Evolutionary conservation across 2,888 invertebrate genomes (phyloP), one percentile per base, ranked within the genome.

Genomic region (Pyrocoelia pectoralis): DNA sequence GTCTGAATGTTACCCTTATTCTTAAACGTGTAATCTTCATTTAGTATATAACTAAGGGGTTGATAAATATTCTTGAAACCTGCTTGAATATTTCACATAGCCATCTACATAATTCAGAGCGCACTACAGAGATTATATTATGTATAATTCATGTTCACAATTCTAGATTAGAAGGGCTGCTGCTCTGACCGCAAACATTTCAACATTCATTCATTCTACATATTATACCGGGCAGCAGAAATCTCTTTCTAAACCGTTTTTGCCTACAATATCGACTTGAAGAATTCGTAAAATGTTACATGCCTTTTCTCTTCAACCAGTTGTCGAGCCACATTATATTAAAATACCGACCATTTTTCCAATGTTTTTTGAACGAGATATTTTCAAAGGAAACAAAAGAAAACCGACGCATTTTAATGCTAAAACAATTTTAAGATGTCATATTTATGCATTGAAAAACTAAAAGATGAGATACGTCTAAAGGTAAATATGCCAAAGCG

Each of bases 111-210:
- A 73, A 73, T 73, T 70, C 71, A 73, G 65, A 54, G 65, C 66
- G 65, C 72, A 68, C 70, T 67, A 66, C 67, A 67, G 66, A 70
- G 74, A 74, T 72, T 74, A 73, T 73, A 71, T 67, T 69, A 74
- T 74, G 74, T 71, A 72, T 74, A 72, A 73, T 74, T 73, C 73
- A 74, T 67, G 68, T 67, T 68, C 65, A 33, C 33, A 51, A 50
- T 59, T 52, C 65, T 46, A 48, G 64, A 64, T 64, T 64, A 56
- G 19, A 49, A 56, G 33, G n/a, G 33, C 4, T 3, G 24, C 29
- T 14, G 53, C 29, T 55, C 38, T 63, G 63, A 58, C 63, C 63
- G 51, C 63, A 59, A 59, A 58, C 59, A 50, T 50, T 63, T 51
- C 41, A 29, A 33, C 17, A 43, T 54, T 46, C 48, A 57, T 62